phyloP scores from a whole-genome alignment of 2,113 vertebrate genomes.

The Todiramphus saurophagus region DNA sequence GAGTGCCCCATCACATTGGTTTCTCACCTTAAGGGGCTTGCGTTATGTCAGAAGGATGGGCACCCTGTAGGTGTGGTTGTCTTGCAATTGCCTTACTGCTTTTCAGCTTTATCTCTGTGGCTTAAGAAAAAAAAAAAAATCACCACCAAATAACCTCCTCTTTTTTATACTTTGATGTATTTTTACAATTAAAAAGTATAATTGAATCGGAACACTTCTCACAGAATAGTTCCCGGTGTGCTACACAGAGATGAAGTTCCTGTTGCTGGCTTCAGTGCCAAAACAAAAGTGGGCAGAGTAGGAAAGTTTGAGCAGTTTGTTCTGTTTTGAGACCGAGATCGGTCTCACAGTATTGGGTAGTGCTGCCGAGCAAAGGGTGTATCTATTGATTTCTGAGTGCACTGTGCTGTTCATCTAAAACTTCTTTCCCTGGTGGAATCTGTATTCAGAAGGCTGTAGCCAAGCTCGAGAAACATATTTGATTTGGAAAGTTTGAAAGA shows the following conservation, averaged over 20 bases:
- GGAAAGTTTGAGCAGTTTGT: constrained; percentile 24
- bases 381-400: constrained; percentile 62
- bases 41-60: neutral
- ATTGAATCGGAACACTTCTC: neutral
- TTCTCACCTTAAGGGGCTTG: neutral
- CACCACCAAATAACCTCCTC: neutral
- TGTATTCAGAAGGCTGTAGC: constrained; percentile 44
- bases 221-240: neutral
- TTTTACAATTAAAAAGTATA: neutral
- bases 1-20: neutral
- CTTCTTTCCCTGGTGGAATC: constrained; percentile 48
- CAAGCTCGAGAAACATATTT: constrained; percentile 69
- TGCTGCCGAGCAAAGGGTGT: constrained; percentile 18
- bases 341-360: neutral
- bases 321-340: constrained; percentile 6
- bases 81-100: neutral
- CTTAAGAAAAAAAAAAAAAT: neutral
- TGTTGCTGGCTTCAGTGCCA: neutral
- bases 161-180: neutral
- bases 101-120: neutral
- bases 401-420: constrained; percentile 66
- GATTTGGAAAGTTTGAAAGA: constrained; percentile 66
- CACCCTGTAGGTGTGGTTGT: neutral
- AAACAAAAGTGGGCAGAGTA: neutral
- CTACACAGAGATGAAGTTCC: neutral